phyloP scores from a whole-genome alignment of 2,888 invertebrate species.

The Hyalella azteca region DNA sequence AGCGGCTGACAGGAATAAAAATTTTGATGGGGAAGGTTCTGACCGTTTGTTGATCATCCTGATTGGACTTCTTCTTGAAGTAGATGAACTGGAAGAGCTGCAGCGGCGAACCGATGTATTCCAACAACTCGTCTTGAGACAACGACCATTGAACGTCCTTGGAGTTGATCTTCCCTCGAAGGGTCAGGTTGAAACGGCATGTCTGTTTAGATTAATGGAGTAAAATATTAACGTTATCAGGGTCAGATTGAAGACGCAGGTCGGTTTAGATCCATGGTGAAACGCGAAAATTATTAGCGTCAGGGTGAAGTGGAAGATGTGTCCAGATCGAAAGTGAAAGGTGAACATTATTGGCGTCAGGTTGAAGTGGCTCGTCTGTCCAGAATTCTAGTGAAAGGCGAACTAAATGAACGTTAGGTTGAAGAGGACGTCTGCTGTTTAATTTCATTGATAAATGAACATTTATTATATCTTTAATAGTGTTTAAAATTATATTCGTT shows the following conservation, averaged over 20 bases:
- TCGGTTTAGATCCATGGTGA: not conserved
- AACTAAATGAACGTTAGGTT: not conserved
- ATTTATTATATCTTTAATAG: too few species aligned
- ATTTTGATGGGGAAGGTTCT: not conserved
- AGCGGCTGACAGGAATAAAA: not conserved
- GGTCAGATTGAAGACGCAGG: not conserved
- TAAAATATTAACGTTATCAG: not conserved
- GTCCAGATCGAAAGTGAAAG: not conserved
- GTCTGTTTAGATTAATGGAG: not conserved
- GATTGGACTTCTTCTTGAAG: not conserved
- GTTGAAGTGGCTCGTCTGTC: not conserved
- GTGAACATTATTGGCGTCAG: not conserved
- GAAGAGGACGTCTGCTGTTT: not conserved
- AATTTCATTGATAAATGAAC: too few species aligned
- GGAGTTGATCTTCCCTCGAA: not conserved
- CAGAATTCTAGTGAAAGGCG: not conserved
- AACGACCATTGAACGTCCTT: constrained; percentile 39
- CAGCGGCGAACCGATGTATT: not conserved
- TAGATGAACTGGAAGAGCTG: constrained; percentile 14
- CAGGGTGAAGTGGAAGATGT: not conserved
- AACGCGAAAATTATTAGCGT: not conserved
- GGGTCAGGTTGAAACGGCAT: constrained; percentile 32
- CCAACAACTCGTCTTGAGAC: not conserved
- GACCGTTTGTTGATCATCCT: not conserved
- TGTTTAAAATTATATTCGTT: too few species aligned